These are phyloP conservation scores for Catostomus latipinnis DNA, from an alignment of 2,797 vertebrate species.

Conservation along the genomic window DNA sequence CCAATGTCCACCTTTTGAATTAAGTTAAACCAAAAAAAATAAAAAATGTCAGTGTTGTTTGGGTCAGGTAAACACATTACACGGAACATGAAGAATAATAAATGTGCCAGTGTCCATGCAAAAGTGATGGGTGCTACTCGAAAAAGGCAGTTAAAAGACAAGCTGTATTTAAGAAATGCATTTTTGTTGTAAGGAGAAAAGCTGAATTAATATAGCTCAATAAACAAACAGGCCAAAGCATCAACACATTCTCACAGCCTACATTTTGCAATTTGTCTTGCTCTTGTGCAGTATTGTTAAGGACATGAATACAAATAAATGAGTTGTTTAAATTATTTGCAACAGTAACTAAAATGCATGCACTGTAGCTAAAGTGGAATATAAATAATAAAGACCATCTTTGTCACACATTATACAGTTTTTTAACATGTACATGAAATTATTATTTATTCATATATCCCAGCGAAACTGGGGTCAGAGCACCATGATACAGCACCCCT, in stretches of 20 bases:
- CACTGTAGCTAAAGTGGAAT: background rate
- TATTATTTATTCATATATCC: too few species aligned
- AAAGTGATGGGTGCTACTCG: background rate
- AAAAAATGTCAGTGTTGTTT: too few species aligned
- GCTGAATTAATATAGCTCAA: background rate
- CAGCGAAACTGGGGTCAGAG: too few species aligned
- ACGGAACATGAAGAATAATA: too few species aligned
- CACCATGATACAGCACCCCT: too few species aligned
- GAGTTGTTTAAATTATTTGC: background rate
- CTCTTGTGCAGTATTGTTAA: background rate
- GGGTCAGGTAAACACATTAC: too few species aligned
- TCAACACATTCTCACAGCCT: background rate
- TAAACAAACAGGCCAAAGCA: constrained; percentile 9
- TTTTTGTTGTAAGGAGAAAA: background rate
- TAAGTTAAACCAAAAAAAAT: too few species aligned
- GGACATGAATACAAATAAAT: background rate
- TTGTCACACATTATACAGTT: too few species aligned
- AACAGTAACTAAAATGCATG: background rate
- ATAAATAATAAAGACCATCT: background rate
- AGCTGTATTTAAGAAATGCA: background rate
- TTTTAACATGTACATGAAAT: too few species aligned
- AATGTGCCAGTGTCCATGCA: background rate
- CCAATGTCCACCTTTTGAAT: too few species aligned
- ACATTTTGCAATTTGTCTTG: background rate
- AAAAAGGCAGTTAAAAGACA: background rate